Conservation (phyloP, 2,113 vertebrate species). For the Microcebus jonahi region DNA sequence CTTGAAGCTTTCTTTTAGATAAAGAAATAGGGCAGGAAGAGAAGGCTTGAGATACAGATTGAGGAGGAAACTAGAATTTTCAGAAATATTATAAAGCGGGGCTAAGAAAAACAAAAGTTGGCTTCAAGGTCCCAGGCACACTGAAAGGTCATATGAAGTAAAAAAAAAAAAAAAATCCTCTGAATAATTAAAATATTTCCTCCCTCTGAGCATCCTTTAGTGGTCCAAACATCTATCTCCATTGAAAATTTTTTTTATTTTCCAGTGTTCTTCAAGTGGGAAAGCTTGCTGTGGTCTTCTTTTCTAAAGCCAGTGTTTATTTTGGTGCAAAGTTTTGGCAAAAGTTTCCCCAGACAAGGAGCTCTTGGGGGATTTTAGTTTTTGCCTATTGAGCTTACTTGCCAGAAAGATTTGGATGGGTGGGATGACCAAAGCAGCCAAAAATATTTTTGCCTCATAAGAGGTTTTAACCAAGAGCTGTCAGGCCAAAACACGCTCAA, state of each 20-base stretch:
- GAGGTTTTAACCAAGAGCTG: constrained; percentile 14
- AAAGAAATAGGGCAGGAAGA: constrained; percentile 33
- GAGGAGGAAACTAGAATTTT: neutral
- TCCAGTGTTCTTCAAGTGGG: neutral
- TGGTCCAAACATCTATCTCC: neutral
- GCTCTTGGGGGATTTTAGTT: neutral
- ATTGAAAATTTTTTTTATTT: constrained; percentile 39
- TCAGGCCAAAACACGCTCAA: neutral
- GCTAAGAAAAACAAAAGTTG: neutral
- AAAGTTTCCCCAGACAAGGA: constrained; percentile 1
- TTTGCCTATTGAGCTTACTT: constrained; percentile 1
- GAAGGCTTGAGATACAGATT: neutral
- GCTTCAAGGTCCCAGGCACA: neutral
- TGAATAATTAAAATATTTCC: neutral
- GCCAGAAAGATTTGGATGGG: neutral
- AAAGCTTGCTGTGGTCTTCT: neutral
- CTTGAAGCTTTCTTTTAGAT: constrained; percentile 60
- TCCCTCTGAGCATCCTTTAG: neutral
- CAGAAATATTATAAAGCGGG: neutral
- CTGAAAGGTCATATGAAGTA: neutral
- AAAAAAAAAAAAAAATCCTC: neutral
- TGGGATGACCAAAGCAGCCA: neutral
- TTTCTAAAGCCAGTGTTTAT: constrained; percentile 10
- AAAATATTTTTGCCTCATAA: neutral
- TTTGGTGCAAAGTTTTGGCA: constrained; percentile 19